phyloP scores from a whole-genome alignment of 1,140 invertebrate genomes.

The Archivesica marissinica region DNA sequence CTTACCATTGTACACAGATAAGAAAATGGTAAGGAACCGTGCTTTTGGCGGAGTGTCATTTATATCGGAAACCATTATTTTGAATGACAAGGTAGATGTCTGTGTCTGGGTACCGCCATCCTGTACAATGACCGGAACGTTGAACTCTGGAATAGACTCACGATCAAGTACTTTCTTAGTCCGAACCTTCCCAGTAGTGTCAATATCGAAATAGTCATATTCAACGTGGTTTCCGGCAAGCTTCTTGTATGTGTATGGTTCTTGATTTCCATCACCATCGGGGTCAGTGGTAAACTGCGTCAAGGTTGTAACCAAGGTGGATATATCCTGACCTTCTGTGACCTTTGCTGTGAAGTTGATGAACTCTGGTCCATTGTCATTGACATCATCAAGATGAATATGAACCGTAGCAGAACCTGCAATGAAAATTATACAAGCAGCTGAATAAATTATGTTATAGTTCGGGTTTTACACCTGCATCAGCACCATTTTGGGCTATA shows the following conservation, averaged over 20 bases:
- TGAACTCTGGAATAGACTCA: conserved; percentile 90
- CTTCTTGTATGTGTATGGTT: conserved; percentile 93
- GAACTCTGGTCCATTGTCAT: conserved; percentile 96
- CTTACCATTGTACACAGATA: conserved; percentile 87
- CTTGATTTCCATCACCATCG: conserved; percentile 88
- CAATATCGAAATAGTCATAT: conserved; percentile 89
- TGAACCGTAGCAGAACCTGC: conserved; percentile 91
- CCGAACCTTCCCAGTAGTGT: conserved; percentile 91
- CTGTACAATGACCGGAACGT: conserved; percentile 92
- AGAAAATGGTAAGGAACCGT: conserved; percentile 91
- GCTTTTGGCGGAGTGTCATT: conserved; percentile 96
- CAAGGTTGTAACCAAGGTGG: conserved; percentile 93
- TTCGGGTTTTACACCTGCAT: too few species aligned
- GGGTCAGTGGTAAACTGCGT: conserved; percentile 90
- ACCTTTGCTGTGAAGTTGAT: conserved; percentile 91
- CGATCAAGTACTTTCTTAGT: conserved; percentile 92
- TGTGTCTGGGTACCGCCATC: conserved; percentile 93
- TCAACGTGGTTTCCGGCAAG: conserved; percentile 86
- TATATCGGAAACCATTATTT: conserved; percentile 92
- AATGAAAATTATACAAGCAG: conserved; percentile 53
- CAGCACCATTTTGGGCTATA: too few species aligned
- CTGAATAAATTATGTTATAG: too few species aligned
- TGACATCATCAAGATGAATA: conserved; percentile 92
- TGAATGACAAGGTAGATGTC: conserved; percentile 91
- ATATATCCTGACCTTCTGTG: conserved; percentile 94